Evolutionary conservation across 2,888 invertebrate species (phyloP).

Genomic region (Conomelus anceps): DNA sequence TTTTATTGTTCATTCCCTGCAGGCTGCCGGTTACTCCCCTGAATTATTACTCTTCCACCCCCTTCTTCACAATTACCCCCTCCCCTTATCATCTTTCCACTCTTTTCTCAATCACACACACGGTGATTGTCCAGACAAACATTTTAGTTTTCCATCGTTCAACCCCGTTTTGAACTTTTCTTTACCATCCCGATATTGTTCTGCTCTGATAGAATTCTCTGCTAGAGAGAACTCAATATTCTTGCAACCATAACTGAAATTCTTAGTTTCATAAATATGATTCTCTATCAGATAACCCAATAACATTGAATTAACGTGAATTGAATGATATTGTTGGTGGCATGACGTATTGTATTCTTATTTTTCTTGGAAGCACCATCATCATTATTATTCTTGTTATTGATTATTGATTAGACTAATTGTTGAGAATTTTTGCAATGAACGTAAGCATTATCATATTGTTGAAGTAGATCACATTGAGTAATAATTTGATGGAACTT

Average conservation of each 20-base stretch:
- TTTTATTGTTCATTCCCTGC: slow-evolving; percentile 13
- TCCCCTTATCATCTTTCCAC: not conserved
- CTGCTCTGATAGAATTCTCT: not conserved
- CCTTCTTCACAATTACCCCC: not conserved
- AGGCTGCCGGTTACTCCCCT: slow-evolving; percentile 2
- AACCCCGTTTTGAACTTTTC: not conserved
- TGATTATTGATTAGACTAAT: too few species aligned
- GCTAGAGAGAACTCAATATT: not conserved
- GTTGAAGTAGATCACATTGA: too few species aligned
- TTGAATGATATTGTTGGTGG: too few species aligned
- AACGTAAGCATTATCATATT: too few species aligned
- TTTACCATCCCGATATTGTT: not conserved
- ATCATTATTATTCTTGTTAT: too few species aligned
- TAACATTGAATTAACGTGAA: too few species aligned
- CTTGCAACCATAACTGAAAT: not conserved
- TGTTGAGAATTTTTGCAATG: too few species aligned
- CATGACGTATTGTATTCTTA: too few species aligned
- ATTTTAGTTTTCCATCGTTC: not conserved
- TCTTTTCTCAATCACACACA: not conserved
- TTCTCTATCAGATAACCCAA: too few species aligned
- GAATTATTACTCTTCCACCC: not conserved
- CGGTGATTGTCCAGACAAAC: not conserved
- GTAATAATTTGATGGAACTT: too few species aligned
- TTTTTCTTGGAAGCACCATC: too few species aligned
- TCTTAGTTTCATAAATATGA: too few species aligned